Base-by-base conservation (phyloP, 2,113 vertebrate genomes). In the Polypterus senegalus region DNA sequence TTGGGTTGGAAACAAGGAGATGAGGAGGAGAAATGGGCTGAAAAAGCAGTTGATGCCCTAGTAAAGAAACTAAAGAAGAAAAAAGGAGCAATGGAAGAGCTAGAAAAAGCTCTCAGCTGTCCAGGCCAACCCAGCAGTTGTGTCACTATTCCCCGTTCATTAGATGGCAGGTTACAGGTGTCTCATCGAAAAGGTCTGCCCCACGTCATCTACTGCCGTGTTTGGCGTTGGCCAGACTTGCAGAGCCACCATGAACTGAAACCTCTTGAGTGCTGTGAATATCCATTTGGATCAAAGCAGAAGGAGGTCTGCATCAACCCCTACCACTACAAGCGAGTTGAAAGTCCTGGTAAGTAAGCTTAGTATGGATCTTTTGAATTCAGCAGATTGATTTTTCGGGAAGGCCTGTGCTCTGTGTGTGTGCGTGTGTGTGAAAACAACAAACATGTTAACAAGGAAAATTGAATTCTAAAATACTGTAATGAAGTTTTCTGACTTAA, bases 221-320 rank as follows among this genome's bases (percentile, higher is more conserved):
- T 97, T 76, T 97, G 94, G 94, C 92, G 94, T 74, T 98, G 94
- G 94, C 94, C 94, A 0, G 94, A 98, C 75, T 88, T 98, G 56
- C 94, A 98, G 84, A 96, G 92, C 70, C 94, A 98, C 61, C 94
- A 98, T 0, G 94, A 98, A 88, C 91, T 98, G 57, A 98, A 98
- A 68, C 91, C 94, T 1, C 81, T 98, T 77, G 94, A 98, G 69
- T 97, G 94, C 80, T 98, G 94, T 0, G 94, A 98, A 85, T 97
- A 89, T 71, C 94, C 94, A 3, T 98, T 98, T 1, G 94, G 94
- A 11, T 93, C 94, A 65, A 97, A 98, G 67, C 94, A 98, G 86
- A 98, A 98, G 81, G 94, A 98, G 48, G 94, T 98, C 67, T 98
- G 94, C 73, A 98, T 97, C 83, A 98, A 98, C 68, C 94, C 94